phyloP scores from a whole-genome alignment of 2,797 vertebrate species.

The Mormyrops attenuatus region DNA sequence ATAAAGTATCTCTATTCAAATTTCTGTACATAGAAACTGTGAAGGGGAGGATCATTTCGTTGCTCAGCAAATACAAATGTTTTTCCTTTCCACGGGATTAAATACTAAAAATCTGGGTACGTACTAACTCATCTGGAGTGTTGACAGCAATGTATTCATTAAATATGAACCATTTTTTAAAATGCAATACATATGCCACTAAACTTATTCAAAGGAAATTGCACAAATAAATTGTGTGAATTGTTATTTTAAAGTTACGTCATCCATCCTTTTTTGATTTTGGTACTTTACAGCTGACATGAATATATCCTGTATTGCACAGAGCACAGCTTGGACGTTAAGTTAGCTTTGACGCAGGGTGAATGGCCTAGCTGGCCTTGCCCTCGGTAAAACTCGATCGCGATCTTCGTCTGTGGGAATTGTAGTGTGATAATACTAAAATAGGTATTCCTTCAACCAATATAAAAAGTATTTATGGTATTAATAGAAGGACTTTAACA shows the following conservation, averaged over 20 bases:
- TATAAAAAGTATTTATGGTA: background rate
- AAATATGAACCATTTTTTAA: background rate
- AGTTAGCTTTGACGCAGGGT: slow-evolving; percentile 45
- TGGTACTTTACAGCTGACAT: background rate
- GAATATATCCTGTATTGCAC: background rate
- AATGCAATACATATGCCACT: background rate
- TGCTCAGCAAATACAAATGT: background rate
- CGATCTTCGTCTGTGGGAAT: slow-evolving; percentile 44
- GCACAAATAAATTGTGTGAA: background rate
- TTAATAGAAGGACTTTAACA: background rate
- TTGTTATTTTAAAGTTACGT: background rate
- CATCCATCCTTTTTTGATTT: background rate
- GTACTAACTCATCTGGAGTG: background rate
- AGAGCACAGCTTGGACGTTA: slow-evolving; percentile 12
- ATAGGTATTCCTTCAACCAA: background rate
- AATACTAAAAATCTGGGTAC: background rate
- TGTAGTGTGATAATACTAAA: slow-evolving; percentile 45
- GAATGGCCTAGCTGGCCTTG: slow-evolving; percentile 55
- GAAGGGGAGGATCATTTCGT: background rate
- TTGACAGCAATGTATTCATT: background rate
- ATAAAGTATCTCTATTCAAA: background rate
- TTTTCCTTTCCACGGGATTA: background rate
- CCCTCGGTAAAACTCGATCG: slow-evolving; percentile 30
- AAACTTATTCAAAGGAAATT: background rate
- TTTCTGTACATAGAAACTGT: background rate